These are phyloP conservation scores for Araneus ventricosus DNA, from an alignment of 1,140 invertebrate genomes.

Conservation along the genomic window DNA sequence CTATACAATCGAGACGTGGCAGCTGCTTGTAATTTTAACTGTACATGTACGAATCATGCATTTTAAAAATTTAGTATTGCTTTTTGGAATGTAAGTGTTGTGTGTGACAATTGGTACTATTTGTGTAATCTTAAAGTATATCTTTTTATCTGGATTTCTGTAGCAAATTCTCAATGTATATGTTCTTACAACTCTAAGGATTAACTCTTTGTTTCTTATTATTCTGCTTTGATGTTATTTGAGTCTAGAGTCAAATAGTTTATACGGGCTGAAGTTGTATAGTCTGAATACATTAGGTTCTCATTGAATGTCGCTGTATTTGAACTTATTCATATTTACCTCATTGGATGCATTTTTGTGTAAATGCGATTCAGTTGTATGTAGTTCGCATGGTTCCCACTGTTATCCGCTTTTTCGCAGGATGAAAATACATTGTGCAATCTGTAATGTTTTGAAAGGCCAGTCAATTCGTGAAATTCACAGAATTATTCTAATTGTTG, in stretches of 20 bases:
- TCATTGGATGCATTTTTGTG: neutral
- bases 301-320: neutral
- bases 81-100: neutral
- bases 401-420: too few species aligned
- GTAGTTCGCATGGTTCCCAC: neutral
- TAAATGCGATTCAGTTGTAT: neutral
- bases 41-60: conserved; percentile 19
- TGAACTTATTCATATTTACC: neutral
- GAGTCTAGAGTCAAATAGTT: conserved; percentile 14
- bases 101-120: neutral
- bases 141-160: conserved; percentile 13
- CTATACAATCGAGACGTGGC: conserved; percentile 8
- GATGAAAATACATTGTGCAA: too few species aligned
- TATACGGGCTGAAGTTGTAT: neutral
- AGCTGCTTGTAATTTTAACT: conserved; percentile 37
- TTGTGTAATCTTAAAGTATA: neutral
- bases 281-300: neutral
- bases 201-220: neutral
- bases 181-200: neutral
- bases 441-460: too few species aligned
- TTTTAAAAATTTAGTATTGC: conserved; percentile 34
- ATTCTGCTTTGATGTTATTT: neutral
- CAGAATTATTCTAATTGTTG: too few species aligned
- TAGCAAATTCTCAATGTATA: conserved; percentile 15
- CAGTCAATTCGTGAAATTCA: too few species aligned